Percentiles rank a stretch among this genome's conserved stretches.
These are phyloP conservation scores for Drosophila rufa DNA, from an alignment of 1,140 invertebrate genomes.

Conservation along the genomic window DNA sequence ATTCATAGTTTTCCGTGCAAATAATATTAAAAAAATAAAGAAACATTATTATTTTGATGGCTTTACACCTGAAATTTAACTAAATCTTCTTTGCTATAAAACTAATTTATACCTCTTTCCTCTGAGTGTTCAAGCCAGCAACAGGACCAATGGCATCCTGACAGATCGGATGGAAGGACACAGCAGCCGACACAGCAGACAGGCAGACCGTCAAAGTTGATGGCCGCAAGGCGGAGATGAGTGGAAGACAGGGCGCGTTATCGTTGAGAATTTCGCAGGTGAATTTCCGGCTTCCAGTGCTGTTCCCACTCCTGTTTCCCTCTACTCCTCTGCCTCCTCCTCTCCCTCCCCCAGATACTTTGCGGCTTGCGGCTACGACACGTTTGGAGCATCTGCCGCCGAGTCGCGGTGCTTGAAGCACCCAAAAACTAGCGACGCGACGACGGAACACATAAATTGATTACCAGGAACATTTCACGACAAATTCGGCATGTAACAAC, in stretches of 20 bases:
- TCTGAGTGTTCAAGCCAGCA: conserved; percentile 14
- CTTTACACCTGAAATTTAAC: too few species aligned
- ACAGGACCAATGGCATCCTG: conserved; percentile 14
- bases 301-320: too few species aligned
- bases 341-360: conserved; percentile 2
- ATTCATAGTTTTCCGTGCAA: too few species aligned
- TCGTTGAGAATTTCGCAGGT: conserved; percentile 61
- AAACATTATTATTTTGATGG: too few species aligned
- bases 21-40: too few species aligned
- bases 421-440: conserved; percentile 49
- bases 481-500: conserved; percentile 74
- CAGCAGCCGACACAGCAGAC: conserved; percentile 1
- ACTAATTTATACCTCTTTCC: background rate
- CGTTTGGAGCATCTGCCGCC: conserved; percentile 31
- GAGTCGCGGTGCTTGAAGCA: conserved; percentile 34
- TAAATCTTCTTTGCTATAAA: background rate
- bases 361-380: conserved; percentile 20
- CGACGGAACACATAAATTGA: conserved; percentile 71
- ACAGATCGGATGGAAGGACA: conserved; percentile 15
- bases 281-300: conserved; percentile 26
- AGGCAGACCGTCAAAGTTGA: conserved; percentile 43
- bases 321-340: too few species aligned
- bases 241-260: conserved; percentile 30
- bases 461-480: conserved; percentile 74
- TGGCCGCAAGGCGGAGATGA: conserved; percentile 47